These are phyloP conservation scores for Jordanella pulchra DNA, from an alignment of 2,797 vertebrate genomes.

Conservation along the genomic window DNA sequence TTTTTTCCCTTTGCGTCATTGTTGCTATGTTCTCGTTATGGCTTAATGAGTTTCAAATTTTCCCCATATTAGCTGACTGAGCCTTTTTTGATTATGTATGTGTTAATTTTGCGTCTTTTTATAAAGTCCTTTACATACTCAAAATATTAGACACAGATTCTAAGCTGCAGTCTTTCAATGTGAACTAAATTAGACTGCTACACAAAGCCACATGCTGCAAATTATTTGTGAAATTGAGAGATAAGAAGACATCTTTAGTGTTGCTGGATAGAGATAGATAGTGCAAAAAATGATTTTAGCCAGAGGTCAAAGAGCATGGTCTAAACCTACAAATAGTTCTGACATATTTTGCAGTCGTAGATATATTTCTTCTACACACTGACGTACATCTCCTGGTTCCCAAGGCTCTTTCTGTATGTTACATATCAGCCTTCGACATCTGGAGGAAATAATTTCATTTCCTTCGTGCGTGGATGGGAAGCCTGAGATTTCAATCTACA, in stretches of 20 bases:
- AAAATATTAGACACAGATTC: not conserved
- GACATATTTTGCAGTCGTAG: slow-evolving; percentile 10
- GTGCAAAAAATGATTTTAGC: not conserved
- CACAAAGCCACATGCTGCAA: not conserved
- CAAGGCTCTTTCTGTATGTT: slow-evolving; percentile 15
- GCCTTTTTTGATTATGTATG: not conserved
- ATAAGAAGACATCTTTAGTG: slow-evolving; percentile 24
- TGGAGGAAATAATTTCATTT: slow-evolving; percentile 52
- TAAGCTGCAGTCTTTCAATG: not conserved
- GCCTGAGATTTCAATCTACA: slow-evolving; percentile 34
- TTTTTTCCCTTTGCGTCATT: not conserved
- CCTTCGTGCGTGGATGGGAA: slow-evolving; percentile 14
- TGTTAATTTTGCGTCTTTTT: not conserved
- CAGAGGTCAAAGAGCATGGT: slow-evolving; percentile 5
- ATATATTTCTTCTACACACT: slow-evolving; percentile 8
- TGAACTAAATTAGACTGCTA: not conserved
- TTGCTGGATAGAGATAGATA: not conserved
- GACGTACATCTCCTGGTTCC: slow-evolving; percentile 15
- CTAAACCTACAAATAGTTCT: slow-evolving; percentile 23
- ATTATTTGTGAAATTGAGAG: slow-evolving; percentile 2
- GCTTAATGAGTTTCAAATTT: slow-evolving; percentile 2
- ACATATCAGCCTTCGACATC: slow-evolving; percentile 37
- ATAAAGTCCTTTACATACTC: not conserved
- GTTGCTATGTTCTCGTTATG: not conserved
- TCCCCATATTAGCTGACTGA: not conserved